phyloP scores from a whole-genome alignment of 2,113 vertebrate genomes.

The Pomatostomus ruficeps region DNA sequence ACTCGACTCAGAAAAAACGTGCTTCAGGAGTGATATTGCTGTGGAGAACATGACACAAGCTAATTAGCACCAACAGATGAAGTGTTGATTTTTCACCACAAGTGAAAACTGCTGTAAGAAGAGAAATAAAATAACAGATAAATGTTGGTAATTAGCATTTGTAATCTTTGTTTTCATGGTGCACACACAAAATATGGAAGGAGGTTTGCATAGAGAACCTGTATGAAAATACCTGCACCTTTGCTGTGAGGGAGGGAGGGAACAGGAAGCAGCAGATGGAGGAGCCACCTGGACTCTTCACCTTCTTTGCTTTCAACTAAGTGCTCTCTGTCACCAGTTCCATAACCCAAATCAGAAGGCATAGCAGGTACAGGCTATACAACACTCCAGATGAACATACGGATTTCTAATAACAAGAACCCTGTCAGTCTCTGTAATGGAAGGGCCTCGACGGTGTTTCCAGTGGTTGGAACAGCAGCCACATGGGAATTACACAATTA shows the following conservation, averaged over 20 bases:
- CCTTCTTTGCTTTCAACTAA: background rate
- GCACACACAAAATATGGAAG: background rate
- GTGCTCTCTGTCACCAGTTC: background rate
- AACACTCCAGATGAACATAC: background rate
- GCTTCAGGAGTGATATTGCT: background rate
- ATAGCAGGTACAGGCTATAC: background rate
- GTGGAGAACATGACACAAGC: background rate
- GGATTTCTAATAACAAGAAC: background rate
- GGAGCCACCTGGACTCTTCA: background rate
- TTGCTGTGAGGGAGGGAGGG: background rate
- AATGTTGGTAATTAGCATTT: background rate
- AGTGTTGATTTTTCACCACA: conserved; percentile 5
- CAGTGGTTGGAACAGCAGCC: background rate
- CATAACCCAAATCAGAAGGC: background rate
- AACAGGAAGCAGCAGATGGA: background rate
- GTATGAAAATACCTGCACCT: background rate
- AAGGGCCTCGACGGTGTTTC: background rate
- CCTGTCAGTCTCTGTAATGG: background rate
- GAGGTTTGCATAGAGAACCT: background rate
- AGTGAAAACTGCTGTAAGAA: background rate
- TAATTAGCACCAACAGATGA: conserved; percentile 22
- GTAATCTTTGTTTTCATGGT: background rate
- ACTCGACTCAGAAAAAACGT: background rate
- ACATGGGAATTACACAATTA: background rate
- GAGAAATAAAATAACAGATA: background rate